A percentile compares a stretch with the other conserved stretches of the same genome.
phyloP scores from a whole-genome alignment of 2,113 vertebrate genomes.

The Syngnathus scovelli region DNA sequence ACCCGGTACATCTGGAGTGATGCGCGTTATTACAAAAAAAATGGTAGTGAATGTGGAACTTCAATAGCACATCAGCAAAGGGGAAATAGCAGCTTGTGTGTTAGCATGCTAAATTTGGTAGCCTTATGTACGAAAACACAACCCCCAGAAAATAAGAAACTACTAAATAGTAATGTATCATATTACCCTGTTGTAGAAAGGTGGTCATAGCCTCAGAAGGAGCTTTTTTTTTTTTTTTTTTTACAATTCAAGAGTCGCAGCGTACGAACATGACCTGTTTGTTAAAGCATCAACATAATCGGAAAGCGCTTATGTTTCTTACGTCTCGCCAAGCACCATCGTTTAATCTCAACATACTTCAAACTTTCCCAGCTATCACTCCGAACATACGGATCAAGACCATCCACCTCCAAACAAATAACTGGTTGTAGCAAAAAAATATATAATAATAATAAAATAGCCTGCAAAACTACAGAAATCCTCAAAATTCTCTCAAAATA shows the following conservation, averaged over 20 bases:
- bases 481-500: not conserved
- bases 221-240: not conserved
- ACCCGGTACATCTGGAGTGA: not conserved
- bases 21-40: not conserved
- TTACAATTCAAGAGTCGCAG: conserved; percentile 10
- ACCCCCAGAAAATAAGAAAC: not conserved
- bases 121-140: conserved; percentile 3
- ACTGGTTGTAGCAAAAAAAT: not conserved
- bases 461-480: not conserved
- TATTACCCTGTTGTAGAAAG: conserved; percentile 3
- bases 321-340: not conserved
- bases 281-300: not conserved
- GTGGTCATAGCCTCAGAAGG: not conserved
- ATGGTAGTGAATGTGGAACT: conserved; percentile 22
- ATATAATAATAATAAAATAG: not conserved
- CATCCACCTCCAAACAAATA: conserved; percentile 2
- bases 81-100: not conserved
- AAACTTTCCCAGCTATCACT: conserved; percentile 1
- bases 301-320: conserved; percentile 21
- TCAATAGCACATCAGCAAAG: not conserved
- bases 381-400: conserved; percentile 6
- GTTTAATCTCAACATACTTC: not conserved
- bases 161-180: not conserved
- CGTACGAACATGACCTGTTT: not conserved
- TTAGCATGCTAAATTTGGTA: not conserved